phyloP scores from a whole-genome alignment of 2,797 vertebrate species.

The Amphiprion clarkii region DNA sequence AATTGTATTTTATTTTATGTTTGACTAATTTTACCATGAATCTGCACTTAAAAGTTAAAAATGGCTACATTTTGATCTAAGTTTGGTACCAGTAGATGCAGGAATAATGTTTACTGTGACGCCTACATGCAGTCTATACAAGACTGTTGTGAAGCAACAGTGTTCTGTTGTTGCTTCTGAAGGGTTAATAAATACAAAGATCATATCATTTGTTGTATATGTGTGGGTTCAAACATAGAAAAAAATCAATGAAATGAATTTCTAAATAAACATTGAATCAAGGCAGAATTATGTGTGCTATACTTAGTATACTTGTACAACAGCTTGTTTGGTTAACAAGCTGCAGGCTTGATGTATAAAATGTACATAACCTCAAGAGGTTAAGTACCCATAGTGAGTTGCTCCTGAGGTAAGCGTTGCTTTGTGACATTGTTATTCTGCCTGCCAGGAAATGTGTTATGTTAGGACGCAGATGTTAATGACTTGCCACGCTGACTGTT shows the following conservation, averaged over 20 bases:
- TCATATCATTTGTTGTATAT: neutral
- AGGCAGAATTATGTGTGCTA: neutral
- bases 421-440: neutral
- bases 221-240: neutral
- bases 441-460: slow-evolving; percentile 47
- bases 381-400: neutral
- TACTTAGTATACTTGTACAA: too few relatives aligned
- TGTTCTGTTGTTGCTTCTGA: too few relatives aligned
- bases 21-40: too few relatives aligned
- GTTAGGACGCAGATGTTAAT: slow-evolving; percentile 23
- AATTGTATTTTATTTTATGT: too few relatives aligned
- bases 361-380: slow-evolving; percentile 3
- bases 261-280: neutral
- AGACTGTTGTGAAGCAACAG: too few relatives aligned
- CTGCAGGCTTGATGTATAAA: neutral
- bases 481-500: slow-evolving; percentile 29
- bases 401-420: neutral
- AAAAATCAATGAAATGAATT: neutral
- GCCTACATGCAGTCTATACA: too few relatives aligned
- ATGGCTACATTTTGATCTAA: too few relatives aligned
- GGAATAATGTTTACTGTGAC: too few relatives aligned
- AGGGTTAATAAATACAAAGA: too few relatives aligned
- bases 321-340: neutral
- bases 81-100: too few relatives aligned
- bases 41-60: too few relatives aligned